Evolutionary conservation across 1,140 invertebrate genomes (phyloP).

Genomic region (Phortica variegata): DNA sequence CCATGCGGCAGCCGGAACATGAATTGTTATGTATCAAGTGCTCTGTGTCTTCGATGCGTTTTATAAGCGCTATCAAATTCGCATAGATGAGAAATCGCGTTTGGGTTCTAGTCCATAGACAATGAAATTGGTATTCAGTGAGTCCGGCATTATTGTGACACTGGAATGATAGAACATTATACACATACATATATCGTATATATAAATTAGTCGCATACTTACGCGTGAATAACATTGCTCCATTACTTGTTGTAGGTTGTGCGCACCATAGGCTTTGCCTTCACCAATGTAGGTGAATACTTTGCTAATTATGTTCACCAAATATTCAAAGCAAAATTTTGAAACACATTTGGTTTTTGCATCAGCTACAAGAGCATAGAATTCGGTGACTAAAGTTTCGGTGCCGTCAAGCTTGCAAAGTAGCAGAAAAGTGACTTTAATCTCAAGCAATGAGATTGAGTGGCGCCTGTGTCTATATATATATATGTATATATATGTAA

Average conservation of each 20-base stretch:
- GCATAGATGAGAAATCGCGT: constrained; percentile 50
- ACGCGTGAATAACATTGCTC: constrained; percentile 39
- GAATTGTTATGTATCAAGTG: constrained; percentile 44
- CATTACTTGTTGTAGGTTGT: constrained; percentile 38
- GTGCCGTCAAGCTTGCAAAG: constrained; percentile 45
- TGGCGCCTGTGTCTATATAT: constrained; percentile 35
- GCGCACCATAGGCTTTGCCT: constrained; percentile 38
- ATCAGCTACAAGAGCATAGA: constrained; percentile 37
- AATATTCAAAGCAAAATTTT: constrained; percentile 40
- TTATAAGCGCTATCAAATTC: constrained; percentile 43
- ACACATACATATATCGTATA: constrained; percentile 1
- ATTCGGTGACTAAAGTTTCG: constrained; percentile 35
- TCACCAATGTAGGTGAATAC: constrained; percentile 45
- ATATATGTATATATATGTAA: neutral
- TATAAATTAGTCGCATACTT: constrained; percentile 4
- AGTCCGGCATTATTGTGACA: constrained; percentile 38
- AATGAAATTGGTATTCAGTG: constrained; percentile 40
- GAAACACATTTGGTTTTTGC: constrained; percentile 31
- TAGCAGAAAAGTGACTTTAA: constrained; percentile 45
- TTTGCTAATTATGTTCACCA: constrained; percentile 40
- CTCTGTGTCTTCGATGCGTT: constrained; percentile 50
- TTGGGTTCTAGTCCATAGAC: constrained; percentile 39
- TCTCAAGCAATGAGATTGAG: constrained; percentile 47
- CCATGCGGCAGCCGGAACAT: constrained; percentile 36
- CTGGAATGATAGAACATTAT: constrained; percentile 15